Evolutionary conservation across 2,113 vertebrate species (phyloP).

Genomic region (Anguilla rostrata): DNA sequence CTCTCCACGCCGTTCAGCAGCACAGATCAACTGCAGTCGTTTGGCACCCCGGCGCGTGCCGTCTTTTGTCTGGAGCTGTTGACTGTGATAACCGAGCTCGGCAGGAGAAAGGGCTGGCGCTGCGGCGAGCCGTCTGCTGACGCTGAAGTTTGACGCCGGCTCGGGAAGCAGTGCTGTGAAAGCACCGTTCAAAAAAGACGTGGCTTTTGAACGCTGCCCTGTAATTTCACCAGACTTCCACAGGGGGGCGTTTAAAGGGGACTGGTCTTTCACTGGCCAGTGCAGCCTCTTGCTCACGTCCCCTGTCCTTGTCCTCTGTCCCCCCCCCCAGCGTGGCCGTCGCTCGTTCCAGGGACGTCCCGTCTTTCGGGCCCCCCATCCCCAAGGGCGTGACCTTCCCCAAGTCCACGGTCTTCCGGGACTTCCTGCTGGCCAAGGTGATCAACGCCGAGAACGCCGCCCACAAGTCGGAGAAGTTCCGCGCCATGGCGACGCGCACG

Average conservation of each 20-base stretch:
- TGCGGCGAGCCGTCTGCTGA: background rate
- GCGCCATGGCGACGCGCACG: slow-evolving; percentile 92
- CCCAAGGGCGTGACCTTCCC: slow-evolving; percentile 93
- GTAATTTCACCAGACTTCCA: background rate
- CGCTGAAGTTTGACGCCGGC: background rate
- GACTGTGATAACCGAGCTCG: background rate
- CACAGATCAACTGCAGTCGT: background rate
- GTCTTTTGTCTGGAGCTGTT: background rate
- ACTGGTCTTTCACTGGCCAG: background rate
- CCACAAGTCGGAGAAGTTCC: slow-evolving; percentile 95
- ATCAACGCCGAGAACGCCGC: slow-evolving; percentile 96
- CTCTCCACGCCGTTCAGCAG: background rate
- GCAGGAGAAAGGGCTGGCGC: background rate
- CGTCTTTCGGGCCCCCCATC: slow-evolving; percentile 91
- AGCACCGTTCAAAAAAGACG: background rate
- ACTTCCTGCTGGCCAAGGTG: slow-evolving; percentile 93
- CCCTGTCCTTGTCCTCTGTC: background rate
- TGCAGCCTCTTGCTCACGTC: background rate
- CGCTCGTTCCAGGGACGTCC: slow-evolving; percentile 92
- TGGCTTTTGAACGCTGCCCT: background rate
- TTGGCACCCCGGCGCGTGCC: background rate
- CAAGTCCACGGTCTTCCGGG: slow-evolving; percentile 94
- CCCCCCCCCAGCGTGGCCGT: slow-evolving; percentile 80
- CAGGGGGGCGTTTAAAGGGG: background rate
- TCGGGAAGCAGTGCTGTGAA: background rate